Base-by-base conservation (phyloP, 2,113 vertebrate genomes). In the Forbesichthys papilliferus region DNA sequence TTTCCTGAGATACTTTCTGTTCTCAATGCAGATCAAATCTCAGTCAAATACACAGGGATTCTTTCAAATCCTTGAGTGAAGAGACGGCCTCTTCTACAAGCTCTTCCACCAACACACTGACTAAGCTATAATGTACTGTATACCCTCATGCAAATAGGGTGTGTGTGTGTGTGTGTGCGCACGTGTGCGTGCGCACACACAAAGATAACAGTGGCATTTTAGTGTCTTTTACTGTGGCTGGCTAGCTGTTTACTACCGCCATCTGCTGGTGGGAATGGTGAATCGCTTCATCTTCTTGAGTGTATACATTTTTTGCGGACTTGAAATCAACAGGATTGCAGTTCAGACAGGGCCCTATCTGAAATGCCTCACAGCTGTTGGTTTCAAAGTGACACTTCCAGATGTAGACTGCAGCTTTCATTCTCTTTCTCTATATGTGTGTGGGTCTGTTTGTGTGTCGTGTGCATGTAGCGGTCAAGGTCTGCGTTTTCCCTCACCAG, bases 401-500 rank as follows among this genome's bases (percentile, higher is more conserved):
- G 53, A 6, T 55, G 13, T 42, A 5, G 53, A n/a, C n/a, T n/a
- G 18, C 18, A 3, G 9, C 3, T 11, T 52, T 74, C n/a, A 70
- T 42, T 64, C 9, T 53, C 6, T 75, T 55, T 75, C 5, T 69
- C 18, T 54, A 56, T 46, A 33, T 62, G 20, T 78, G 66, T 74
- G 66, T 69, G 33, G 20, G 59, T 62, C n/a, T 36, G 58, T 63
- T 11, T 36, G 34, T 16, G 10, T 36, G 13, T 61, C 51, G 6
- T 48, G 63, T 73, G 12, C 8, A 46, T 65, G 47, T 91, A 98
- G 96, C 90, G 91, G 57, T 95, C 96, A 16, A 92, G 88, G n/a
- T 95, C 96, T 65, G 95, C 91, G 0, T 94, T 94, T 80, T 94
- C 94, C 46, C 84, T 96, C 83, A 90, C 88, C 33, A 92, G 90